Evolutionary conservation across 2,888 invertebrate species (phyloP).

Genomic region (Encarsia formosa): DNA sequence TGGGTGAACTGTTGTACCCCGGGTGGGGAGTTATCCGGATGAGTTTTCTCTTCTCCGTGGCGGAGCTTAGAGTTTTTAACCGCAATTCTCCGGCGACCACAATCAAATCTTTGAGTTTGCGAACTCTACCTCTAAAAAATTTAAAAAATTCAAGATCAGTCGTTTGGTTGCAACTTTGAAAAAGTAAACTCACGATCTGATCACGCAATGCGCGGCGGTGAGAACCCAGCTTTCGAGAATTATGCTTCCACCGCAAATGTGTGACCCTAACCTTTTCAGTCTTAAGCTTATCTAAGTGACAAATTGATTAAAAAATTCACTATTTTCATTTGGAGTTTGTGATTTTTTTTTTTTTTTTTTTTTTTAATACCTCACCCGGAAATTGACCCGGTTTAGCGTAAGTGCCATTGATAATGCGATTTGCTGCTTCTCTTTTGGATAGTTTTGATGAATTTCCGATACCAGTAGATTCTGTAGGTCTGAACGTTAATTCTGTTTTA

Average conservation of each 20-base stretch:
- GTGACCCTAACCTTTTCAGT: conserved; percentile 33
- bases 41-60: too few species aligned
- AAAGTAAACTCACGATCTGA: conserved; percentile 37
- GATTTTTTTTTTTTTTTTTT: background rate
- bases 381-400: conserved; percentile 32
- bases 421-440: too few species aligned
- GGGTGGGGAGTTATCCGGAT: too few species aligned
- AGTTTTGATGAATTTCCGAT: too few species aligned
- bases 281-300: conserved; percentile 27
- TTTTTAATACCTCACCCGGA: conserved; percentile 35
- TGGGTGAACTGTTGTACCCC: too few species aligned
- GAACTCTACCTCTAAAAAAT: too few species aligned
- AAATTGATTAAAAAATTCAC: conserved; percentile 38
- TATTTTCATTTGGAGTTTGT: background rate
- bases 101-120: too few species aligned
- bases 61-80: too few species aligned
- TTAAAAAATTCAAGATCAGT: conserved; percentile 41
- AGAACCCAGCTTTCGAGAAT: background rate
- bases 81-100: too few species aligned
- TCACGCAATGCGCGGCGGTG: background rate
- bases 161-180: conserved; percentile 33
- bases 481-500: too few species aligned
- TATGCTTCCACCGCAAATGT: background rate
- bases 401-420: conserved; percentile 38
- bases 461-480: too few species aligned